Evolutionary conservation across 37 sponge, comb jelly and placozoan genomes (phyloP).

Genomic region (Haliclona indistincta): DNA sequence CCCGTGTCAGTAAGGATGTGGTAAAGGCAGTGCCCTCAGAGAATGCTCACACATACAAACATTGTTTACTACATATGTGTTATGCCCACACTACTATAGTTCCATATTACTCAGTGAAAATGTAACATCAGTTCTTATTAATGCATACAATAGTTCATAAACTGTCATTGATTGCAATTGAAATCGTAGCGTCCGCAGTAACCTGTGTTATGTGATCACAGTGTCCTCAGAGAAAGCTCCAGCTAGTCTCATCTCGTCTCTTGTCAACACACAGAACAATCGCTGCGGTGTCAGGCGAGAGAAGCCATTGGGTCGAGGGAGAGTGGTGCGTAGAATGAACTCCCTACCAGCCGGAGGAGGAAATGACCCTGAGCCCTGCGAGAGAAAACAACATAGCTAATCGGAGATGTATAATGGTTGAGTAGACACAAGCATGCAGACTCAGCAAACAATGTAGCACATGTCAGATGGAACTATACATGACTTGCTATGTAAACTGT

Average conservation of each 20-base stretch:
- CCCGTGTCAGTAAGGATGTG: too few species aligned
- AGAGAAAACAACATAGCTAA: not conserved
- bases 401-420: not conserved
- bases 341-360: conserved; percentile 59
- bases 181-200: too few species aligned
- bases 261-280: conserved; percentile 72
- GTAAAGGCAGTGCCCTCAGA: too few species aligned
- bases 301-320: conserved; percentile 43
- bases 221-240: conserved; percentile 75
- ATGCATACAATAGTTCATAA: too few species aligned
- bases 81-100: too few species aligned
- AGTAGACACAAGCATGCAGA: not conserved
- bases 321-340: conserved; percentile 61
- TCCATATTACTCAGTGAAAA: too few species aligned
- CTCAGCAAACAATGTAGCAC: not conserved
- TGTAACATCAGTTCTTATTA: too few species aligned
- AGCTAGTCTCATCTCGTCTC: conserved; percentile 83
- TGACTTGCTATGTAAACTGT: too few species aligned
- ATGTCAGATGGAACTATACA: too few species aligned
- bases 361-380: conserved; percentile 13
- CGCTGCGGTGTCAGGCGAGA: conserved; percentile 69
- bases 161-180: too few species aligned
- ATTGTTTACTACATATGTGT: too few species aligned
- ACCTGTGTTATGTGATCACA: conserved; percentile 20
- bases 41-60: too few species aligned